Base-by-base conservation (phyloP, 2,888 invertebrate species). In the Nymphalis polychloros region DNA sequence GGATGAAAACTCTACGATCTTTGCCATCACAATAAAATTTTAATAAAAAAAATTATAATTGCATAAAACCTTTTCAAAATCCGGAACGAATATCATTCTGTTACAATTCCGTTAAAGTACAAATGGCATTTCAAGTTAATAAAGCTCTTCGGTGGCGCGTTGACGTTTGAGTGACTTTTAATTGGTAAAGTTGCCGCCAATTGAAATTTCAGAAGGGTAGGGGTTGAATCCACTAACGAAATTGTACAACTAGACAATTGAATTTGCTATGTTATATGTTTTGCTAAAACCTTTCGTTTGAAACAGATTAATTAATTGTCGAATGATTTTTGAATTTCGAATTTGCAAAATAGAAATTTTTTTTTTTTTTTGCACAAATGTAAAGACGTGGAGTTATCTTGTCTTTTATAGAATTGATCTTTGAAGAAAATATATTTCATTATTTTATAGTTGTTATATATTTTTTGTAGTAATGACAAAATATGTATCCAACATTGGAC, bases 161-260 rank as follows among this genome's bases (percentile, higher is more conserved):
- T 72, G 83, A 79, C 81, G 75, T 80, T 70, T 84, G 85, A 86
- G 78, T 79, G 84, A 83, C 81, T 84, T 84, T 85, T 88, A 87
- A 88, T 88, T 87, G 80, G 79, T 65, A 85, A 88, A 87, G 80
- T 88, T 84, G 71, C 63, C 59, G 68, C 75, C 81, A 82, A 84
- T 84, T 81, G 84, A 76, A 78, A 77, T 75, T 77, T 76, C 64
- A 70, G 62, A 64, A n/a, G 63, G 59, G 67, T 31, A 41, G 31
- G 52, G 35, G 20, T 27, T 52, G 17, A 41, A n/a, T 60, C 50
- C 27, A 55, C n/a, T 66, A 55, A 48, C 55, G 35, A n/a, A 55
- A 55, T 35, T 27, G 55, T 52, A 55, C 55, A 17, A n/a, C 17
- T 17, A 31, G 31, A 27, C 31, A 31, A 20, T 35, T 35, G 17